These are phyloP conservation scores for Theonella swinhoei DNA, from an alignment of 37 sponge, comb jelly and placozoan species.

Conservation along the genomic window DNA sequence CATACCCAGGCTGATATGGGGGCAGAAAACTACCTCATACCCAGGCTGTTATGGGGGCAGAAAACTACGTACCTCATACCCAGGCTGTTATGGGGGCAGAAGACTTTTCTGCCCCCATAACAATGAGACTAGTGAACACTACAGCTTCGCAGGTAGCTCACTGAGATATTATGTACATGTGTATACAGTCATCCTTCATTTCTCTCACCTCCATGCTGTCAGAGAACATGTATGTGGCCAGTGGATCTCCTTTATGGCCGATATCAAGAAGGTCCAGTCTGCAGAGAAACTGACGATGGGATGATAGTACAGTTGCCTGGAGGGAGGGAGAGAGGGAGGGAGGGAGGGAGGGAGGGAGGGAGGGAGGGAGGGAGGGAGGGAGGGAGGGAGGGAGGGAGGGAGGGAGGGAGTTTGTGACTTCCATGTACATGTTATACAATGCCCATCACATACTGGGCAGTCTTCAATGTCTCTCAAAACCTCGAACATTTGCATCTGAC, in stretches of 20 bases:
- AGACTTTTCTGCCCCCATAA: no score
- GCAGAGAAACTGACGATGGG: conserved; percentile 63
- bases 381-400: not conserved
- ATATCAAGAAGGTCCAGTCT: conserved; percentile 75
- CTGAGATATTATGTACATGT: no score
- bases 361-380: not conserved
- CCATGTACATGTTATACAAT: not conserved
- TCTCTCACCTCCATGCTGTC: conserved; percentile 88
- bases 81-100: no score
- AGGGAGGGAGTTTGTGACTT: not conserved
- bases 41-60: no score
- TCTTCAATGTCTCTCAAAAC: conserved; percentile 85
- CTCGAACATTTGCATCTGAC: conserved; percentile 92
- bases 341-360: not conserved
- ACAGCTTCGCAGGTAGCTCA: no score
- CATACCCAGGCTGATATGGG: no score
- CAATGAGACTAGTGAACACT: no score
- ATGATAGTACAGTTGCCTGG: conserved; percentile 73
- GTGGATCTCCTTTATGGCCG: conserved; percentile 30
- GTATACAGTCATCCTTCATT: not conserved
- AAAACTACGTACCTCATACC: no score
- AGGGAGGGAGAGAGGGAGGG: not conserved
- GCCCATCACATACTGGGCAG: conserved; percentile 71
- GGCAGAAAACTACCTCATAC: no score
- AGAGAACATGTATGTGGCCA: conserved; percentile 77